Conservation (phyloP, 2,888 invertebrate species). For the Elysia crispata region DNA sequence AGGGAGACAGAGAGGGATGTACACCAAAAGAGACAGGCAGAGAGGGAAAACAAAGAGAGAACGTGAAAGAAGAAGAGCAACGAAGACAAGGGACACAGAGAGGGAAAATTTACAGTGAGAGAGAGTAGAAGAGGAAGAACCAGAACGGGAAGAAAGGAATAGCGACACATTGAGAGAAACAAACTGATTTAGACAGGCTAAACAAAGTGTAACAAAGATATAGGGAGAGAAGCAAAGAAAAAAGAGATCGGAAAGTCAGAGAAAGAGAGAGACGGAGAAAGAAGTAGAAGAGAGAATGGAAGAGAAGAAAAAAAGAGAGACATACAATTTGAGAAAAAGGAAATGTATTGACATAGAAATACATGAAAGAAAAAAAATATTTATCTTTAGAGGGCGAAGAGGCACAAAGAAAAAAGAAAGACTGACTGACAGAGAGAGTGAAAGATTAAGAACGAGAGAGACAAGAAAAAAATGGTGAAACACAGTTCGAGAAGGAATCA, state of each 20-base stretch:
- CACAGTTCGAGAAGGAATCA: no score
- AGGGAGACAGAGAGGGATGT: slow-evolving; percentile 36
- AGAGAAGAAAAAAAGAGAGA: slow-evolving; percentile 25
- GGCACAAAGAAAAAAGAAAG: no score
- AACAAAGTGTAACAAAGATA: slow-evolving; percentile 39
- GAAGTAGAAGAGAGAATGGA: neutral
- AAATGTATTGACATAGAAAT: no score
- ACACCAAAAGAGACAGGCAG: slow-evolving; percentile 33
- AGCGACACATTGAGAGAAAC: slow-evolving; percentile 23
- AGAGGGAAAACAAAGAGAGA: slow-evolving; percentile 43
- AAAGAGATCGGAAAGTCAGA: slow-evolving; percentile 24
- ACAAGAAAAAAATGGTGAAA: no score
- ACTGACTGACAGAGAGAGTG: no score
- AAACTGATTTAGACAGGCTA: slow-evolving; percentile 11
- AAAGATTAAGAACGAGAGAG: no score
- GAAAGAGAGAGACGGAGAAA: slow-evolving; percentile 16
- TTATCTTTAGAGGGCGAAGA: no score
- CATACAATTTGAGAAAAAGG: neutral
- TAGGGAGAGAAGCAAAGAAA: slow-evolving; percentile 32
- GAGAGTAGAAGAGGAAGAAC: slow-evolving; percentile 7
- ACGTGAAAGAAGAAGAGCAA: slow-evolving; percentile 35
- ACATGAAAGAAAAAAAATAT: no score
- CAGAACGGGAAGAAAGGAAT: neutral
- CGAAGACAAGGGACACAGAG: slow-evolving; percentile 25
- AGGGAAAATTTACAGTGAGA: slow-evolving; percentile 32